A percentile compares a stretch with the other conserved stretches of the same genome.
Conservation (phyloP, 2,113 vertebrate species). For the Aphelocoma coerulescens region DNA sequence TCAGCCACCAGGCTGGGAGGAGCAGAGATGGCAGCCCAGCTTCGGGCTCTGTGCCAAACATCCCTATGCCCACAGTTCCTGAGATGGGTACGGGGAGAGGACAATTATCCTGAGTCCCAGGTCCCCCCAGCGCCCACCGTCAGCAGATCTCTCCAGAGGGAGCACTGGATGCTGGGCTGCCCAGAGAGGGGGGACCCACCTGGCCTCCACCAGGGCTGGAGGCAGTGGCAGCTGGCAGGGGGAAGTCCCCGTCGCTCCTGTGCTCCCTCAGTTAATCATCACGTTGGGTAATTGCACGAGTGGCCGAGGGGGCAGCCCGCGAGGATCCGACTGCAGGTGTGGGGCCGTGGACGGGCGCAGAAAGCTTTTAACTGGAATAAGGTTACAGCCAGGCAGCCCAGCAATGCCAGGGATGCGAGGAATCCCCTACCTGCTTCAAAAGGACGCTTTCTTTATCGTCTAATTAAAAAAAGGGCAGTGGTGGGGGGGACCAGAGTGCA, state of each 20-base stretch:
- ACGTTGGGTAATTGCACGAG: constrained; percentile 30
- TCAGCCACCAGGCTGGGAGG: neutral
- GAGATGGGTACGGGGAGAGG: accelerated
- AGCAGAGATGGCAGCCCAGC: neutral
- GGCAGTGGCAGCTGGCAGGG: neutral
- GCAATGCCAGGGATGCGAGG: constrained; percentile 63
- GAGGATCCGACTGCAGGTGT: constrained; percentile 48
- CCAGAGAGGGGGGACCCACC: neutral
- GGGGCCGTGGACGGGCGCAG: neutral
- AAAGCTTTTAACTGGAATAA: constrained; percentile 69
- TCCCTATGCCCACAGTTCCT: neutral
- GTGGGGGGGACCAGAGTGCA: neutral
- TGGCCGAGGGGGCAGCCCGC: neutral
- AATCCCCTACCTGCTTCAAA: constrained; percentile 63
- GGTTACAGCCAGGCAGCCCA: constrained; percentile 67
- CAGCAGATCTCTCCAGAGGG: neutral
- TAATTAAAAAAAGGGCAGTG: constrained; percentile 49
- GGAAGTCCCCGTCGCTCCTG: accelerated
- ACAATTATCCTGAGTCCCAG: neutral
- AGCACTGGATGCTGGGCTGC: neutral
- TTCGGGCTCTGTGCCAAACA: neutral
- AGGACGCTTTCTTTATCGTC: constrained; percentile 62
- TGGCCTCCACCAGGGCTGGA: accelerated
- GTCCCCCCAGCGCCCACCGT: neutral
- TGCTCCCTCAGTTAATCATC: constrained; percentile 42